A percentile compares a stretch with the other conserved stretches of the same genome.
Evolutionary conservation across 2,113 vertebrate genomes (phyloP).

Genomic region (Nycticryphes semicollaris): DNA sequence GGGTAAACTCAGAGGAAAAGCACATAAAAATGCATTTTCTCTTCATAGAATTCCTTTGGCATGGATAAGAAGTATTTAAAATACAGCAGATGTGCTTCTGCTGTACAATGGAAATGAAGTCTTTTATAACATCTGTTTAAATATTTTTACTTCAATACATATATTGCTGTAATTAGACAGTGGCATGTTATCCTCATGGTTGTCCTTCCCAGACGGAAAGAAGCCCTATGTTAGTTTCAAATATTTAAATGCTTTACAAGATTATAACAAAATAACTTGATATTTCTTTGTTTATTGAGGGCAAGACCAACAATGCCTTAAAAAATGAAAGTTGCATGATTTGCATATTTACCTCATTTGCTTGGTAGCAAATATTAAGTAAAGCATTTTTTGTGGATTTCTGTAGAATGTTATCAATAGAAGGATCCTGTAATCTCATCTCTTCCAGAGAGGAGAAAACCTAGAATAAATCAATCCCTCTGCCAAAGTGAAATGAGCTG

Average conservation of each 20-base stretch:
- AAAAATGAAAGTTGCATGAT: not conserved
- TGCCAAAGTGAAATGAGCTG: not conserved
- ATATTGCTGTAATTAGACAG: slow-evolving; percentile 8
- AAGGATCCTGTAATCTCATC: not conserved
- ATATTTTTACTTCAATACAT: slow-evolving; percentile 5
- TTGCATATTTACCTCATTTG: not conserved
- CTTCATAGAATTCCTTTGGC: slow-evolving; percentile 2
- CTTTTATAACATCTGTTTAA: slow-evolving; percentile 24
- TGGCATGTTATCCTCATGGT: not conserved
- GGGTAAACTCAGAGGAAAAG: slow-evolving; percentile 46
- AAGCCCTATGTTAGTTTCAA: not conserved
- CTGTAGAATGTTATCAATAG: not conserved
- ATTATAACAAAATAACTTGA: not conserved
- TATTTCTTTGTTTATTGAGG: not conserved
- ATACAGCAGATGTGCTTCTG: slow-evolving; percentile 20
- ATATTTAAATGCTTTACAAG: not conserved
- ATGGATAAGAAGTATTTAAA: slow-evolving; percentile 35
- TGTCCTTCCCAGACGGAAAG: not conserved
- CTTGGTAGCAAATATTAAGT: not conserved
- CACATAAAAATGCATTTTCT: slow-evolving; percentile 32
- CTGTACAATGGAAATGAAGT: not conserved
- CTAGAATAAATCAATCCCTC: not conserved
- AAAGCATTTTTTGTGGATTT: not conserved
- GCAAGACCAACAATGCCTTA: not conserved
- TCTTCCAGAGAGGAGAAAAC: not conserved